Percentiles rank a stretch among this genome's conserved stretches.
phyloP scores from a whole-genome alignment of 2,888 invertebrate species.

The Rapana venosa region DNA sequence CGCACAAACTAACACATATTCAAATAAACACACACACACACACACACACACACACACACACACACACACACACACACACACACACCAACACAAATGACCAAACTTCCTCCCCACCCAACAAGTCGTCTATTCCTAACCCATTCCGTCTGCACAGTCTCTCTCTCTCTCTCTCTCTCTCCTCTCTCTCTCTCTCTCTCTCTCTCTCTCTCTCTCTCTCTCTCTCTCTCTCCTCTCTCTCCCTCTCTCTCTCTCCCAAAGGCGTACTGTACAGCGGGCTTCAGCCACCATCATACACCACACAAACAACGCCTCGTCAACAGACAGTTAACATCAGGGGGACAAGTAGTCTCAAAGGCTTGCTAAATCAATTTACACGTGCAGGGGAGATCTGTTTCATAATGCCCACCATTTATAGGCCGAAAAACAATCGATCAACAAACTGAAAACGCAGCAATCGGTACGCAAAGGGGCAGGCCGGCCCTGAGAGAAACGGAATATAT shows the following conservation, averaged over 20 bases:
- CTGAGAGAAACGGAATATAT: background rate
- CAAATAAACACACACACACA: too few species aligned
- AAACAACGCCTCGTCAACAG: background rate
- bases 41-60: too few species aligned
- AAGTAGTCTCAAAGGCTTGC: background rate
- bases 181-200: background rate
- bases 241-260: background rate
- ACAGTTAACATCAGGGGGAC: background rate
- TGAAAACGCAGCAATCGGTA: background rate
- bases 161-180: background rate
- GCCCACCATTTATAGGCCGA: background rate
- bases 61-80: too few species aligned
- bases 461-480: background rate
- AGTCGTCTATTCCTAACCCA: too few species aligned
- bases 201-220: background rate
- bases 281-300: background rate
- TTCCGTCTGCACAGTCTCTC: background rate
- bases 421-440: background rate
- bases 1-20: too few species aligned
- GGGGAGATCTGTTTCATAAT: background rate
- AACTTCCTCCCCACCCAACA: too few species aligned
- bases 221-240: background rate
- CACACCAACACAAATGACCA: too few species aligned
- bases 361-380: slow-evolving; percentile 4
- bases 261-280: background rate